Conservation (phyloP, 1,140 invertebrate genomes). For the Anoplolepis gracilipes region DNA sequence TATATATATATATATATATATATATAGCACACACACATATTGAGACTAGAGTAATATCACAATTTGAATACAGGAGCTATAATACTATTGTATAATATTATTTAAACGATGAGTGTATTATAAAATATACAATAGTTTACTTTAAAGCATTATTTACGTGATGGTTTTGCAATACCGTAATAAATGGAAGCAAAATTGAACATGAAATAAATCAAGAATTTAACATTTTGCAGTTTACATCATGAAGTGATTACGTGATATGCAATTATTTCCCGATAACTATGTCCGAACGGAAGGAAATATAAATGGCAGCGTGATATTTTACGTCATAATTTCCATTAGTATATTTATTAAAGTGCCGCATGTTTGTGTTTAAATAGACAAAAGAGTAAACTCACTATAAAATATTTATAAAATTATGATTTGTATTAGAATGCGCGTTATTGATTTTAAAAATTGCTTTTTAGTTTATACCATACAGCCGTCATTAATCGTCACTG, state of each 20-base stretch:
- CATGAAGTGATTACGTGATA: slow-evolving; percentile 50
- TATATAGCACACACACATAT: neutral
- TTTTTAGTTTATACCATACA: neutral
- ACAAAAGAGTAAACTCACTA: slow-evolving; percentile 6
- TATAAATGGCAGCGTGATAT: slow-evolving; percentile 57
- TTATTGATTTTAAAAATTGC: neutral
- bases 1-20: neutral
- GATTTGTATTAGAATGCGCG: neutral
- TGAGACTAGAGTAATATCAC: slow-evolving; percentile 9
- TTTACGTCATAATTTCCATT: slow-evolving; percentile 54
- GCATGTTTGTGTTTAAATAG: slow-evolving; percentile 9
- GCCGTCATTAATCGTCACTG: neutral
- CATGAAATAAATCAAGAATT: slow-evolving; percentile 55
- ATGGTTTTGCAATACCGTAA: slow-evolving; percentile 40
- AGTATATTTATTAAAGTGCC: slow-evolving; percentile 39
- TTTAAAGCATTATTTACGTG: slow-evolving; percentile 49
- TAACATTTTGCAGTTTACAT: slow-evolving; percentile 42
- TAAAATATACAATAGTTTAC: slow-evolving; percentile 23
- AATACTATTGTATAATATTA: slow-evolving; percentile 33
- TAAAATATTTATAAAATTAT: slow-evolving; percentile 25
- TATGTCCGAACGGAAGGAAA: slow-evolving; percentile 33
- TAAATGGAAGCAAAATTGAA: slow-evolving; percentile 53
- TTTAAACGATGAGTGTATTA: slow-evolving; percentile 36
- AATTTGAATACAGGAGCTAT: slow-evolving; percentile 1
- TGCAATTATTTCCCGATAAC: slow-evolving; percentile 56